Evolutionary conservation across 1,140 invertebrate genomes (phyloP), one percentile per base, ranked within the genome.

Genomic region (Bombus ignitus): DNA sequence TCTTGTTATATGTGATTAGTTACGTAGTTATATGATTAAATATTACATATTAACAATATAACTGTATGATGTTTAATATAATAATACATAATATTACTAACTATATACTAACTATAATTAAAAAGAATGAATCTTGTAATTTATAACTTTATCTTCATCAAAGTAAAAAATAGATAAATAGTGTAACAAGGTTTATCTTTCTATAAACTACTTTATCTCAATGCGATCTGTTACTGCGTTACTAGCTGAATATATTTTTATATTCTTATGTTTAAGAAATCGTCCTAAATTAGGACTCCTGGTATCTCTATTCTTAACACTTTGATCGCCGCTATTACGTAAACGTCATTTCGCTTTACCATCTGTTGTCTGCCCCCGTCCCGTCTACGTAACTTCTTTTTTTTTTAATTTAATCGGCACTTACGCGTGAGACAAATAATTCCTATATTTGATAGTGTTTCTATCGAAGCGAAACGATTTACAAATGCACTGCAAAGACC

Each of bases 21-120:
- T 22, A 53, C 6, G 5, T 22, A 53, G 5, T 22, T 22, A 8
- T 53, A 22, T 53, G 18, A 53, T 22, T 22, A 22, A 53, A 22
- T 92, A 89, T 66, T 66, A 87, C 35, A 62, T 77, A 18, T 22
- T 32, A 66, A 44, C 66, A 53, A 9, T 35, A 71, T 42, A 18
- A 37, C 28, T n/a, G 12, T n/a, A 53, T 22, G 18, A 53, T n/a
- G 28, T n/a, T 62, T 62, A 13, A 62, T n/a, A 62, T 13, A n/a
- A 28, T n/a, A 62, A 62, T 28, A 13, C 12, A 13, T 28, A 62
- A 62, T 13, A n/a, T 62, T 62, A 13, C 28, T 62, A n/a, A n/a
- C 28, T 62, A 13, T n/a, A n/a, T 53, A 53, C 2, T 53, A 18
- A 18, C 18, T 53, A 62, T 62, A 62, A 12, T 62, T 22, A 53